Base-by-base conservation (phyloP, 23 tunicate species). In the Corella eumyota region DNA sequence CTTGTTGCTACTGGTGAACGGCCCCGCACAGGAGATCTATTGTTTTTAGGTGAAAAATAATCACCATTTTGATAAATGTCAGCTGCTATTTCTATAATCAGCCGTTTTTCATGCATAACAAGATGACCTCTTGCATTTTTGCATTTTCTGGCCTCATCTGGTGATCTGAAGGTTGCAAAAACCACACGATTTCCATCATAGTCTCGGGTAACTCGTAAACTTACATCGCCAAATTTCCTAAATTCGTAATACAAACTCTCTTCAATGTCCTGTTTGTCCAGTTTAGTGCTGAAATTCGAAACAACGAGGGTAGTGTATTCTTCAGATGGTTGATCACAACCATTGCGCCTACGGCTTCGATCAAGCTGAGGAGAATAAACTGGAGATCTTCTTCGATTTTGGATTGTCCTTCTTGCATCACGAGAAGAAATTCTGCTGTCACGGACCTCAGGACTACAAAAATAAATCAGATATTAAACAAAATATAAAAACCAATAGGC, bases 181-280 rank as follows among this genome's bases (percentile, higher is more conserved):
- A 90, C 99, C 23, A 93, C 79, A 1, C 90, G 78, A 0, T 93
- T 95, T 17, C 86, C 95, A 25, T 70, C 55, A 65, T 56, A 61
- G 61, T 88, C 88, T 3, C 56, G 55, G 1, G 75, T 65, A n/a
- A 88, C 96, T 50, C 66, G 62, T 0, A 88, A 72, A 24, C 52
- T 61, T 47, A 84, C 81, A 31, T 93, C 90, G 6, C 99, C 99
- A 73, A 77, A 93, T 55, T 78, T 88, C 31, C 63, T 69, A 67
- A 88, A 93, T 40, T 93, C 99, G 28, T 88, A 74, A 28, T 71
- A 77, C 5, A 93, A 69, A 59, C 99, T 85, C 9, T 93, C 95
- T 73, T 78, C 75, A 4, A 85, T 76, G 75, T 93, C 99, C 32
- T 66, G 68, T 19, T 69, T 75, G 45, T 45, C 35, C 27, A 84